Evolutionary conservation across 2,797 vertebrate species (phyloP).

Genomic region (Danio tinwini): DNA sequence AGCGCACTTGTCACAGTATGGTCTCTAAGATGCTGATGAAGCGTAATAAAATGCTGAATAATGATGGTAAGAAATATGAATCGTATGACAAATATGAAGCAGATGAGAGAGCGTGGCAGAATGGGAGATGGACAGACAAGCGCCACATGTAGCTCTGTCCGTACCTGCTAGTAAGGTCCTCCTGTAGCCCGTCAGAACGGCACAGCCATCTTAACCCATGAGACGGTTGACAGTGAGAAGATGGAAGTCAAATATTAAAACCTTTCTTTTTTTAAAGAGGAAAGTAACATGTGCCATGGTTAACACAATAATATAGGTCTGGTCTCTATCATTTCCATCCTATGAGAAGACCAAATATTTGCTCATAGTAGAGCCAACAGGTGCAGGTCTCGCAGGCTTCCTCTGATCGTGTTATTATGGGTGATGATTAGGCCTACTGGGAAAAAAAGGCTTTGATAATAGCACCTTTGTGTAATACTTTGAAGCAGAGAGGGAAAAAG

Average conservation of each 20-base stretch:
- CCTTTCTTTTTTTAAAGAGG: background rate
- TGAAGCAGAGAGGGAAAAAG: constrained; percentile 41
- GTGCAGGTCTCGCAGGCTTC: constrained; percentile 25
- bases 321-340: background rate
- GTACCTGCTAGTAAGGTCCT: constrained; percentile 78
- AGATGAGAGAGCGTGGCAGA: background rate
- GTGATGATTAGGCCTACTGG: constrained; percentile 49
- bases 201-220: constrained; percentile 73
- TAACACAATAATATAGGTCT: background rate
- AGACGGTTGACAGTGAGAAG: constrained; percentile 55
- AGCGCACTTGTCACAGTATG: background rate
- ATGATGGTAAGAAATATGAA: background rate
- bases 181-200: constrained; percentile 77
- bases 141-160: constrained; percentile 70
- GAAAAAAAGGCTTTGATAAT: constrained; percentile 38
- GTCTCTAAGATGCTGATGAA: background rate
- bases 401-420: constrained; percentile 30
- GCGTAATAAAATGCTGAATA: background rate
- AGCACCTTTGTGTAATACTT: constrained; percentile 46
- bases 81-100: background rate
- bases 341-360: constrained; percentile 15
- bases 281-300: background rate
- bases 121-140: constrained; percentile 67
- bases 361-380: constrained; percentile 10
- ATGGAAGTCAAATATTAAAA: constrained; percentile 11